Evolutionary conservation across 2,113 vertebrate genomes (phyloP), one percentile per base, ranked within the genome.

Genomic region (Eleginops maclovinus): DNA sequence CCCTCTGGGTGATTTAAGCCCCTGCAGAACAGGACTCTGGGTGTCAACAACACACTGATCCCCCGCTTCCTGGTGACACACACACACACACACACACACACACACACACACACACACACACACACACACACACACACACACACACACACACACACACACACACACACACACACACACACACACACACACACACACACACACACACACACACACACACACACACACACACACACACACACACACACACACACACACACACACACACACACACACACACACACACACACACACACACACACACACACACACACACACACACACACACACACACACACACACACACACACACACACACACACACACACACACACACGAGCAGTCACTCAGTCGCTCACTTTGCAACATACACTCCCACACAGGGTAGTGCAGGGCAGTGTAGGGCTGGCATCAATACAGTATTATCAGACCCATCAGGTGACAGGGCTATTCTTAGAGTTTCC

Each of bases 401-500:
- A 75, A 80, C 71, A 76, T 50, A 72, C 70, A 82, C 82, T 65
- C 77, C 70, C 59, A 69, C 81, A 64, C 79, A 36, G 64, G 81
- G 77, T 70, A 47, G 66, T 1, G 54, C 63, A 58, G 80, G 67
- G 62, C 80, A 77, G 54, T 46, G 56, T 22, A 60, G 72, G 81
- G 59, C 78, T 79, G 77, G 77, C 90, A 88, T 91, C 86, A 89
- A 90, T 90, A 91, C 68, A 63, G 70, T 69, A 61, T 90, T 93
- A 91, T 92, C 92, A 84, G 82, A 50, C 54, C 79, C 91, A 92
- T 93, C 91, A 91, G 77, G 86, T 89, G 89, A 92, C 88, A 86
- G 58, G 54, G 78, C 91, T 94, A 95, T 93, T 94, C 89, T 94
- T 95, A 90, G 92, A 88, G 82, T 88, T 90, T 90, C 87, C 88